These are phyloP conservation scores for Dufourea novaeangliae DNA, from an alignment of 1,140 invertebrate species.

Conservation along the genomic window DNA sequence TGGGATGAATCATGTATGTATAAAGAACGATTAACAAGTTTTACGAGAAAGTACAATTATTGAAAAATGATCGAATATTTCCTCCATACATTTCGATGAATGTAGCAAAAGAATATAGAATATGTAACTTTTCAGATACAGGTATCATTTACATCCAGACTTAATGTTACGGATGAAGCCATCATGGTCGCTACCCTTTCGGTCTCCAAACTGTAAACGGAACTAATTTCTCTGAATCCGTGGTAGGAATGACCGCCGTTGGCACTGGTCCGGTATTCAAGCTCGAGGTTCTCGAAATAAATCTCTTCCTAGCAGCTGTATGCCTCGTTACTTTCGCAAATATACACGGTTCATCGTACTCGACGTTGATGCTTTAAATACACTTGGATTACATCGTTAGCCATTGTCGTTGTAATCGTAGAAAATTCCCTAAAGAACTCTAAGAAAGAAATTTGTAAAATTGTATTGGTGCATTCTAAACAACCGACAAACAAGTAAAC, in stretches of 20 bases:
- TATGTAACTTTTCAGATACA: too few species aligned
- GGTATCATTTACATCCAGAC: background rate
- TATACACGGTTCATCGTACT: slow-evolving; percentile 36
- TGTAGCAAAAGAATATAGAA: too few species aligned
- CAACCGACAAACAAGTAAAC: too few species aligned
- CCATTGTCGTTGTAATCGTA: background rate
- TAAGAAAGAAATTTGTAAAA: too few species aligned
- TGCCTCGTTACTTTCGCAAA: slow-evolving; percentile 28
- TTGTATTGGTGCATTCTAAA: too few species aligned
- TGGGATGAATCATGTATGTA: too few species aligned
- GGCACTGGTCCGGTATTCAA: slow-evolving; percentile 40
- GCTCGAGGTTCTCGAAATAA: slow-evolving; percentile 38
- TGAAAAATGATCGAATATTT: too few species aligned
- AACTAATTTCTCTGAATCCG: slow-evolving; percentile 26
- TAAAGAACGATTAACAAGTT: too few species aligned
- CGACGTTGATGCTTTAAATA: slow-evolving; percentile 22
- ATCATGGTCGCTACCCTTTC: too few species aligned
- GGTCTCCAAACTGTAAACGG: background rate
- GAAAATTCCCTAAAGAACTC: background rate
- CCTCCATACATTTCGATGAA: too few species aligned
- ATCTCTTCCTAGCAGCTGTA: slow-evolving; percentile 41
- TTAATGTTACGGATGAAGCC: background rate
- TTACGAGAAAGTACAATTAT: too few species aligned
- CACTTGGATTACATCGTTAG: background rate
- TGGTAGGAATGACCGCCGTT: slow-evolving; percentile 37